A percentile compares a stretch with the other conserved stretches of the same genome.
phyloP scores from a whole-genome alignment of 2,888 invertebrate genomes.

The Hipparchia sbordonii region DNA sequence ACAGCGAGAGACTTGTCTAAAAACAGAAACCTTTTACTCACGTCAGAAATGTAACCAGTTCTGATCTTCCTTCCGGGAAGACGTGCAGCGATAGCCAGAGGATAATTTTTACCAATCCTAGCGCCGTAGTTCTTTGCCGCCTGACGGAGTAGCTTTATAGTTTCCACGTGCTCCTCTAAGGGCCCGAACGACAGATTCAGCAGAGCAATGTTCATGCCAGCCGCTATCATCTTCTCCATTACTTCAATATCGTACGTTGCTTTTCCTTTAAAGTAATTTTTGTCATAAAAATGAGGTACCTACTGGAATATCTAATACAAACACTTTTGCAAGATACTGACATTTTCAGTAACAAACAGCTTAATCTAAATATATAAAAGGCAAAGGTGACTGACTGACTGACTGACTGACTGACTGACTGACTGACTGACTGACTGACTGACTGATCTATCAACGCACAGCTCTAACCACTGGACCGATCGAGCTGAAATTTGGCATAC shows the following conservation, averaged over 20 bases:
- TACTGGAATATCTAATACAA: neutral
- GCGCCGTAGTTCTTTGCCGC: slow-evolving; percentile 83
- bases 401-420: too few relatives aligned
- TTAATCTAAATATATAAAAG: too few relatives aligned
- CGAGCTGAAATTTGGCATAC: too few relatives aligned
- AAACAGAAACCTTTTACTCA: slow-evolving; percentile 61
- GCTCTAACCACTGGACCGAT: too few relatives aligned
- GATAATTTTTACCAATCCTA: slow-evolving; percentile 83
- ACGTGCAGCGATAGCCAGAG: slow-evolving; percentile 92
- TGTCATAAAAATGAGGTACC: neutral
- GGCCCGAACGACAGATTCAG: slow-evolving; percentile 70
- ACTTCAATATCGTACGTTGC: slow-evolving; percentile 60
- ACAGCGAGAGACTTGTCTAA: neutral
- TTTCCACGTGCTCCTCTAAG: slow-evolving; percentile 68
- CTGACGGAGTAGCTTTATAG: slow-evolving; percentile 67
- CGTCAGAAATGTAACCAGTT: slow-evolving; percentile 91
- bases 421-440: too few relatives aligned
- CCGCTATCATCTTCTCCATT: slow-evolving; percentile 74
- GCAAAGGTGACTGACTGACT: too few relatives aligned
- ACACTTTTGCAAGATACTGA: too few relatives aligned
- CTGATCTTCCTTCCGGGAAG: slow-evolving; percentile 95
- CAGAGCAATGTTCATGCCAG: slow-evolving; percentile 80
- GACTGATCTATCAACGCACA: too few relatives aligned
- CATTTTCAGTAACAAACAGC: too few relatives aligned
- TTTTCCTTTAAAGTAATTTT: slow-evolving; percentile 52